A percentile compares a stretch with the other conserved stretches of the same genome.
These are phyloP conservation scores for Ictalurus furcatus DNA, from an alignment of 2,113 vertebrate species.

Conservation along the genomic window DNA sequence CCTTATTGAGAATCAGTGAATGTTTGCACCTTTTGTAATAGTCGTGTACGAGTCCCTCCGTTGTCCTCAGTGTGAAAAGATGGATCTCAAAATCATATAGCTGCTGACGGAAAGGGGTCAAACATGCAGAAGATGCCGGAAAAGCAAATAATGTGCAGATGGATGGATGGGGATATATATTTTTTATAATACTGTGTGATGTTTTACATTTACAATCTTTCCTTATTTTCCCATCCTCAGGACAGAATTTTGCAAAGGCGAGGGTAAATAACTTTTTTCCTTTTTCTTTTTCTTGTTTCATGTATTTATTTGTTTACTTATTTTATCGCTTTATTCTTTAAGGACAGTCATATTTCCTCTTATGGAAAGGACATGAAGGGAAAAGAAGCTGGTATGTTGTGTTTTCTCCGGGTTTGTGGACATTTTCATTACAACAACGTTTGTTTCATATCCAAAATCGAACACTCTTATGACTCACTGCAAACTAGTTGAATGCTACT, in stretches of 20 bases:
- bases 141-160: no score
- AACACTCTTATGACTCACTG: neutral
- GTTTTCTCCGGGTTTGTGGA: neutral
- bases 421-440: neutral
- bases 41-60: no score
- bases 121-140: no score
- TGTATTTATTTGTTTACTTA: neutral
- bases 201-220: neutral
- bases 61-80: no score
- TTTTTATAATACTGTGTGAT: neutral
- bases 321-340: neutral
- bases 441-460: neutral
- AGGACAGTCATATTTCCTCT: constrained; percentile 21
- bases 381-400: constrained; percentile 32
- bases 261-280: neutral
- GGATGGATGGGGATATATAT: no score
- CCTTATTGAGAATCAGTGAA: no score
- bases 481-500: neutral
- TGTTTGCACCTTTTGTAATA: no score
- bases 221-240: neutral
- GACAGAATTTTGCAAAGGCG: constrained; percentile 11
- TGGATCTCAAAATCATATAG: no score
- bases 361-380: constrained; percentile 1
- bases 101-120: no score
- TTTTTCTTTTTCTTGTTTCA: neutral